These are phyloP conservation scores for Trachelus iudaicus DNA, from an alignment of 2,888 invertebrate species.

Conservation along the genomic window DNA sequence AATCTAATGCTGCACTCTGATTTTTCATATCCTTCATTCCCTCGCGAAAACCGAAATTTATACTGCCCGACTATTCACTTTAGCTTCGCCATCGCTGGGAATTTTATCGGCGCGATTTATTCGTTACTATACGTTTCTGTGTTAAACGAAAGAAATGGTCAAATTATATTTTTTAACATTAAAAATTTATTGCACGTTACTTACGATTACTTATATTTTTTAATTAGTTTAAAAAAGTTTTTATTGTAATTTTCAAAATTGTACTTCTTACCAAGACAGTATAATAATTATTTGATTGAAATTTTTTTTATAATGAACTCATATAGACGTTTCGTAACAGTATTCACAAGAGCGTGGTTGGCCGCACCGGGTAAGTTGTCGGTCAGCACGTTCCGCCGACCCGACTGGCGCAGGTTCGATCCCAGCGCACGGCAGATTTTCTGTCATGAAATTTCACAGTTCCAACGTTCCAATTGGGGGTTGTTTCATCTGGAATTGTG, in stretches of 20 bases:
- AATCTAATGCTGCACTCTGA: background rate
- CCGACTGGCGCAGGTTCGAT: background rate
- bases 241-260: background rate
- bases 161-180: background rate
- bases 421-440: background rate
- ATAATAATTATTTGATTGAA: background rate
- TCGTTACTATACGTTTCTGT: background rate
- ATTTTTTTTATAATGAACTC: background rate
- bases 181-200: background rate
- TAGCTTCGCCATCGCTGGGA: background rate
- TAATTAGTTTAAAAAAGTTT: background rate
- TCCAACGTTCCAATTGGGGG: background rate
- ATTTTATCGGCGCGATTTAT: background rate
- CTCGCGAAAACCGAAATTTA: background rate
- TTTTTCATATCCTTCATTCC: background rate
- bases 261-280: background rate
- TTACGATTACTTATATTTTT: background rate
- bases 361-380: background rate
- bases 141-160: background rate
- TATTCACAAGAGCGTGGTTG: background rate
- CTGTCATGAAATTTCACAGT: background rate
- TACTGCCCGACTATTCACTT: background rate
- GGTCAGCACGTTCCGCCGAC: no score
- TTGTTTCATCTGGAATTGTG: background rate
- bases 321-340: background rate